Evolutionary conservation across 2,888 invertebrate species (phyloP).

Genomic region (Sphaerophoria taeniata): DNA sequence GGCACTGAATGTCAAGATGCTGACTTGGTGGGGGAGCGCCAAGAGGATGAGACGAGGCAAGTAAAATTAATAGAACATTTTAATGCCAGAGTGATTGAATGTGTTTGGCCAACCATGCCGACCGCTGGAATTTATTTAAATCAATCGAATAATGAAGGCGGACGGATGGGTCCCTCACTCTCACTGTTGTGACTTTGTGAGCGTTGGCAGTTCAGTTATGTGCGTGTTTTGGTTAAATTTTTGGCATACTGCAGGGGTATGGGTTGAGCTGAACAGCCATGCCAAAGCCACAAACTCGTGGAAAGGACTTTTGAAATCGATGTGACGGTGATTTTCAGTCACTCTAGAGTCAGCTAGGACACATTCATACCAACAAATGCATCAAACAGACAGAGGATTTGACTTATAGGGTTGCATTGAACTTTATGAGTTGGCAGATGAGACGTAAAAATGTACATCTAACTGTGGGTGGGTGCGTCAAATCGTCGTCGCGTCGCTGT

Average conservation of each 20-base stretch:
- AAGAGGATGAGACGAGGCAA: constrained; percentile 3
- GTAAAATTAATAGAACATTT: constrained; percentile 71
- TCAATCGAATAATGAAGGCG: constrained; percentile 68
- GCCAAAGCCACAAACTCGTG: too few relatives aligned
- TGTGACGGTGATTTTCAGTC: not conserved
- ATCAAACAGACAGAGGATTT: not conserved
- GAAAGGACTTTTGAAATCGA: not conserved
- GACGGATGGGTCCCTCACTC: constrained; percentile 24
- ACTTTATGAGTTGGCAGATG: constrained; percentile 6
- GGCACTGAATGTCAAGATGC: constrained; percentile 30
- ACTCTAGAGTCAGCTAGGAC: not conserved
- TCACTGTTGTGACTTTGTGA: not conserved
- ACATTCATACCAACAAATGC: not conserved
- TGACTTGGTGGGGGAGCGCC: not conserved
- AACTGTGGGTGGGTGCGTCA: constrained; percentile 20
- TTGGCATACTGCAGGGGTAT: not conserved
- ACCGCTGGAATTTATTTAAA: constrained; percentile 73
- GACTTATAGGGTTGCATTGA: constrained; percentile 18
- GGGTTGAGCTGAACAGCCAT: too few relatives aligned
- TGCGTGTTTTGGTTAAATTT: constrained; percentile 17
- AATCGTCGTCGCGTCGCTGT: not conserved
- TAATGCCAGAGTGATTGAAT: constrained; percentile 70
- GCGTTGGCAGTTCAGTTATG: not conserved
- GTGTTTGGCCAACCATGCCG: constrained; percentile 58
- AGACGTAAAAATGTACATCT: not conserved